A percentile compares a stretch with the other conserved stretches of the same genome.
Evolutionary conservation across 2,113 vertebrate genomes (phyloP).

Genomic region (Stomatorhinus ivindoensis): DNA sequence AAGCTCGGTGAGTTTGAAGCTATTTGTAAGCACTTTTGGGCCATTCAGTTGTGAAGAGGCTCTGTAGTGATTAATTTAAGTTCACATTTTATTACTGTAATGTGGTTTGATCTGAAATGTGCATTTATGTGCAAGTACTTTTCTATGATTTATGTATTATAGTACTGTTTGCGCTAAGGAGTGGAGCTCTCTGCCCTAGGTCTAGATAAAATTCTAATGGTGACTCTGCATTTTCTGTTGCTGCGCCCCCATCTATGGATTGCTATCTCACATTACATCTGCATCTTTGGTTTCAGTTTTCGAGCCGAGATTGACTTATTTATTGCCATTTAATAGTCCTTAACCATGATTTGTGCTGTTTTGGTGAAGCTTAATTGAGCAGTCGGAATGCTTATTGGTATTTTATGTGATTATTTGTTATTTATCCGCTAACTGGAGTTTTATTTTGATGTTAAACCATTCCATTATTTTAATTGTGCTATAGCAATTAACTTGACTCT

Average conservation of each 20-base stretch:
- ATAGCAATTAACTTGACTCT: not conserved
- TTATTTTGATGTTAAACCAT: not conserved
- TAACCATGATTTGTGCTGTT: not conserved
- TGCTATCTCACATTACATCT: not conserved
- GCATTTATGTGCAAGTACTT: not conserved
- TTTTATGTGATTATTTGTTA: too few relatives aligned
- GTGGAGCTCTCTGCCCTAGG: not conserved
- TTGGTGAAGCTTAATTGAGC: too few relatives aligned
- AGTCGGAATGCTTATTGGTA: too few relatives aligned
- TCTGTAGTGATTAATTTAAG: conserved; percentile 26
- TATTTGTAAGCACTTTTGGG: not conserved
- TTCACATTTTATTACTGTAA: not conserved
- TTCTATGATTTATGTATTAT: not conserved
- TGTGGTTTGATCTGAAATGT: conserved; percentile 1
- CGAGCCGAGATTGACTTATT: not conserved
- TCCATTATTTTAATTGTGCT: not conserved
- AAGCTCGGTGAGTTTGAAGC: not conserved
- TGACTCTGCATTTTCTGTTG: not conserved
- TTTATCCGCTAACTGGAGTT: too few relatives aligned
- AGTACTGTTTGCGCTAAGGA: not conserved
- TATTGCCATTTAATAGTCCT: not conserved
- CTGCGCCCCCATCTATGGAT: not conserved
- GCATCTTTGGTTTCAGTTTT: not conserved
- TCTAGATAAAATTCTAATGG: not conserved
- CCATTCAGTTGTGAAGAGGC: not conserved